Evolutionary conservation across 2,797 vertebrate species (phyloP).

Genomic region (Cryptoblepharus egeriae): DNA sequence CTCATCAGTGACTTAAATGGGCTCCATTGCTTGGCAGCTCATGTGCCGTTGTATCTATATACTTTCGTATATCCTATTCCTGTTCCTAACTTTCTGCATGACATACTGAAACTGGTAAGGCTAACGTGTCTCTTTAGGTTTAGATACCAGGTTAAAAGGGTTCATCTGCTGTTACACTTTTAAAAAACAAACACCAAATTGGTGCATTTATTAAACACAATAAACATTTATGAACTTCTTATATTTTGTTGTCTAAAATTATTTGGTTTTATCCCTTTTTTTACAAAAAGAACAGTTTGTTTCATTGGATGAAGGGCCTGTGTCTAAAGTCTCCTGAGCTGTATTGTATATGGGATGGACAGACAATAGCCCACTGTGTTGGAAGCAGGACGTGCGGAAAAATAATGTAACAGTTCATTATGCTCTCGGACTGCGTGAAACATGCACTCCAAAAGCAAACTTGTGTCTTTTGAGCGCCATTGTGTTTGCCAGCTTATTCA

Average conservation of each 20-base stretch:
- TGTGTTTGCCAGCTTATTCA: not conserved
- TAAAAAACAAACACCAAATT: constrained; percentile 12
- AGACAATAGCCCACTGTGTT: constrained; percentile 61
- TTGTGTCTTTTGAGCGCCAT: not conserved
- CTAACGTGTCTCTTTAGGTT: not conserved
- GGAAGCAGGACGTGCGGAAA: not conserved
- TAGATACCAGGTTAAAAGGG: constrained; percentile 4
- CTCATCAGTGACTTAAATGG: not conserved
- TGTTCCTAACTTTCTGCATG: not conserved
- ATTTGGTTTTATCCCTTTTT: not conserved
- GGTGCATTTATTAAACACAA: constrained; percentile 30
- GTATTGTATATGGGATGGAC: constrained; percentile 19
- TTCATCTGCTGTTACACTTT: constrained; percentile 46
- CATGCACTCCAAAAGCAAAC: not conserved
- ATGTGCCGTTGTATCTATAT: constrained; percentile 10
- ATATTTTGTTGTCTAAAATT: not conserved
- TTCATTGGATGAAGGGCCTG: constrained; percentile 40
- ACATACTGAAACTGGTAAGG: not conserved
- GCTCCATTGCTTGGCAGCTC: not conserved
- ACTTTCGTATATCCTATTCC: constrained; percentile 1
- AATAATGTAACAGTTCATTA: constrained; percentile 16
- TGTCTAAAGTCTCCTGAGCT: constrained; percentile 45
- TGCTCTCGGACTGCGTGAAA: constrained; percentile 23
- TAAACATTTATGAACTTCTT: constrained; percentile 32
- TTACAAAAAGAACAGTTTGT: constrained; percentile 15